phyloP scores from a whole-genome alignment of 2,888 invertebrate species.

The Nudaria mundana region DNA sequence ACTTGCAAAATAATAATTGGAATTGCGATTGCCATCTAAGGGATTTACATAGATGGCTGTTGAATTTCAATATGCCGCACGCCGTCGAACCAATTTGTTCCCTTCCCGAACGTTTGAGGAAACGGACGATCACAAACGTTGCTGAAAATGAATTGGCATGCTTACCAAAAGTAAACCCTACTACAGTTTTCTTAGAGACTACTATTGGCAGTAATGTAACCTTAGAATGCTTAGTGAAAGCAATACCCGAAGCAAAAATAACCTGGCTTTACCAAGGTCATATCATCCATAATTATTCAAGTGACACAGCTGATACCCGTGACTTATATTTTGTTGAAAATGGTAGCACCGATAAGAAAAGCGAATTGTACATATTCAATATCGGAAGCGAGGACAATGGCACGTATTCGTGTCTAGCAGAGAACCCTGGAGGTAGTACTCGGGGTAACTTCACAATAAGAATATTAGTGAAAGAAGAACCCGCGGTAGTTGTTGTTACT shows the following conservation, averaged over 20 bases:
- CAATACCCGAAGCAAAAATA: constrained; percentile 90
- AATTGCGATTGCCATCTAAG: constrained; percentile 91
- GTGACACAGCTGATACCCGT: constrained; percentile 83
- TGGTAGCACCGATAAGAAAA: constrained; percentile 87
- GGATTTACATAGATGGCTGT: constrained; percentile 89
- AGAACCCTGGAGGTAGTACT: constrained; percentile 90
- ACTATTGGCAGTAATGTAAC: constrained; percentile 91
- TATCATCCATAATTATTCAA: constrained; percentile 88
- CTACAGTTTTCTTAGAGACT: constrained; percentile 88
- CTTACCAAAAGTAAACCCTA: constrained; percentile 88
- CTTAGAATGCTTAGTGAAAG: constrained; percentile 89
- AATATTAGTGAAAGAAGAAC: constrained; percentile 87
- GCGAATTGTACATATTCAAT: constrained; percentile 89
- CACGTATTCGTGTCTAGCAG: constrained; percentile 91
- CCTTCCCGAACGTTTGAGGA: constrained; percentile 84
- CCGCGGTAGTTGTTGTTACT: constrained; percentile 84
- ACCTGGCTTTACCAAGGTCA: constrained; percentile 93
- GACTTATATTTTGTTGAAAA: constrained; percentile 87
- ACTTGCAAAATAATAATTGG: constrained; percentile 94
- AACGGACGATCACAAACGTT: constrained; percentile 85
- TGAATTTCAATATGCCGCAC: constrained; percentile 88
- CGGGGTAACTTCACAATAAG: constrained; percentile 91
- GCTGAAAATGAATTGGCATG: constrained; percentile 89
- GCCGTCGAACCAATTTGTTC: constrained; percentile 89
- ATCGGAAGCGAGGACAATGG: constrained; percentile 91